These are phyloP conservation scores for Porites lobata DNA, from an alignment of 92 coral and sea anemone species.

Conservation along the genomic window DNA sequence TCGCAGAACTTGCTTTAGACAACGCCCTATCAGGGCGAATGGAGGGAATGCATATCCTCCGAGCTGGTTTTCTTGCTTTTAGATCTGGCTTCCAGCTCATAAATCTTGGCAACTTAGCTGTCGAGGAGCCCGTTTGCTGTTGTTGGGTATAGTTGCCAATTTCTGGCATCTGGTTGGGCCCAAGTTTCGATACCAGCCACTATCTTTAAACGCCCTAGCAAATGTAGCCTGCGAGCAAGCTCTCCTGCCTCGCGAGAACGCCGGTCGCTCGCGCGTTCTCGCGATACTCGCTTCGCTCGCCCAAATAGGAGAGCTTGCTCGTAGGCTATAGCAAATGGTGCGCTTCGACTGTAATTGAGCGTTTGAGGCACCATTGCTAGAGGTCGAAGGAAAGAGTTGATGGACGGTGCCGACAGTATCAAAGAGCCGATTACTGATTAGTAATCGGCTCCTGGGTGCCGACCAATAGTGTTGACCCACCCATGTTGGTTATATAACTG, in stretches of 20 bases:
- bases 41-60: constrained; percentile 63
- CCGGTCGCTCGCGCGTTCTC: too few species aligned
- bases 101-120: constrained; percentile 53
- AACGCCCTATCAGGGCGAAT: constrained; percentile 68
- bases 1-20: constrained; percentile 51
- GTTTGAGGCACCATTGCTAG: constrained; percentile 65
- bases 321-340: constrained; percentile 25
- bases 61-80: constrained; percentile 39
- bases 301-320: too few species aligned
- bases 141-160: background rate
- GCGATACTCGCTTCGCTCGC: too few species aligned
- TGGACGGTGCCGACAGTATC: background rate
- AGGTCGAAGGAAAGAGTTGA: constrained; percentile 53
- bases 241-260: too few species aligned
- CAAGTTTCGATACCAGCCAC: background rate
- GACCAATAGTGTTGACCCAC: too few species aligned
- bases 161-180: background rate
- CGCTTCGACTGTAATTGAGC: constrained; percentile 24
- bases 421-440: background rate
- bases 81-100: constrained; percentile 70
- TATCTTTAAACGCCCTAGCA: background rate
- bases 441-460: too few species aligned
- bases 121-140: constrained; percentile 10
- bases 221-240: background rate
- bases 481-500: constrained; percentile 59